Evolutionary conservation across 1,140 invertebrate species (phyloP).

Genomic region (Carcinoscorpius rotundicauda): DNA sequence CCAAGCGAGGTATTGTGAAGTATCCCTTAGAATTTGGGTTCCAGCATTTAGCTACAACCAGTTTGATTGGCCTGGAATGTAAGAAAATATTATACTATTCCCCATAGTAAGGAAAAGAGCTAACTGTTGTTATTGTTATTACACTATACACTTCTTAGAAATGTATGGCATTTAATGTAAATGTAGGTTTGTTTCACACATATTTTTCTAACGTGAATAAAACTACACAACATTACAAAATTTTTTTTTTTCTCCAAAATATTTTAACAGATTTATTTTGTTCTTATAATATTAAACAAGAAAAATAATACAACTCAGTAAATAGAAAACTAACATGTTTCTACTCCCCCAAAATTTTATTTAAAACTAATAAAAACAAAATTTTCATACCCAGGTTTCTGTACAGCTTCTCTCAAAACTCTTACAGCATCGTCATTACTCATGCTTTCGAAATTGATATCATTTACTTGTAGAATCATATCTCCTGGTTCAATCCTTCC

Average conservation of each 20-base stretch:
- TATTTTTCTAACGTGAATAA: too few relatives aligned
- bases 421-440: slow-evolving; percentile 93
- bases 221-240: too few relatives aligned
- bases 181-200: too few relatives aligned
- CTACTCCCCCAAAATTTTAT: too few relatives aligned
- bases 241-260: too few relatives aligned
- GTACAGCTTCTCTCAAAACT: slow-evolving; percentile 87
- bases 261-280: too few relatives aligned
- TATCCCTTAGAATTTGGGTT: slow-evolving; percentile 89
- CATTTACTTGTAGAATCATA: slow-evolving; percentile 90
- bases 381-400: slow-evolving; percentile 62
- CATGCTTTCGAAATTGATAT: slow-evolving; percentile 97
- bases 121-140: too few relatives aligned
- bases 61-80: slow-evolving; percentile 53
- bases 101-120: too few relatives aligned
- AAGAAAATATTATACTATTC: neutral
- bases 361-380: too few relatives aligned
- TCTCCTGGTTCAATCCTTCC: slow-evolving; percentile 87
- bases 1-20: slow-evolving; percentile 88
- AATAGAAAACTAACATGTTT: neutral
- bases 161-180: too few relatives aligned
- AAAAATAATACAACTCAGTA: neutral
- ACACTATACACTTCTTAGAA: too few relatives aligned
- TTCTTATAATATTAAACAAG: too few relatives aligned
- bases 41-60: slow-evolving; percentile 93